phyloP scores from a whole-genome alignment of 2,888 invertebrate species.

The Nephrotoma appendiculata region DNA sequence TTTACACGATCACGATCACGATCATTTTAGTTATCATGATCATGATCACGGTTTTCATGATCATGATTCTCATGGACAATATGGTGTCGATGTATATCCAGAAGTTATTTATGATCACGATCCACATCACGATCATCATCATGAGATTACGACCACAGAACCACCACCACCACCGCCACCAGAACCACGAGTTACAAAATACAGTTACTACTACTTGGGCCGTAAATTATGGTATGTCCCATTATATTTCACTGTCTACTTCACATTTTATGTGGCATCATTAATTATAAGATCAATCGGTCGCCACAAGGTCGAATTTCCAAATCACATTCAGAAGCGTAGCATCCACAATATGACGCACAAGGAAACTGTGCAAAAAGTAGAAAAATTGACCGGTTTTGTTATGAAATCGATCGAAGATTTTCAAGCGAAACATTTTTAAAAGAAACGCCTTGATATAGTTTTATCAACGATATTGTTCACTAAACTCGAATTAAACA shows the following conservation, averaged over 20 bases:
- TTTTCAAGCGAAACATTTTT: constrained; percentile 24
- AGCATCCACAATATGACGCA: constrained; percentile 18
- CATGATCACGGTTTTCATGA: constrained; percentile 18
- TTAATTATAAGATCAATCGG: constrained; percentile 51
- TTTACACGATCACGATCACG: background rate
- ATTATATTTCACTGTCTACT: constrained; percentile 50
- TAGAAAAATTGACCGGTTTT: constrained; percentile 26
- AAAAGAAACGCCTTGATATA: background rate
- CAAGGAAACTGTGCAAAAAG: constrained; percentile 20
- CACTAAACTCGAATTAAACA: background rate
- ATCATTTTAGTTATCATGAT: constrained; percentile 18
- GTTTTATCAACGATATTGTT: background rate
- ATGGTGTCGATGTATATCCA: constrained; percentile 19
- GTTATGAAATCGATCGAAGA: constrained; percentile 28
- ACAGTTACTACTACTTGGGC: constrained; percentile 54
- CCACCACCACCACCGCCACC: constrained; percentile 20
- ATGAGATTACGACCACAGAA: constrained; percentile 22
- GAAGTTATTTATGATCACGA: constrained; percentile 18
- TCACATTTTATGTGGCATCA: constrained; percentile 44
- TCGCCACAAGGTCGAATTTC: constrained; percentile 41
- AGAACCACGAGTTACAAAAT: constrained; percentile 37
- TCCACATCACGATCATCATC: constrained; percentile 17
- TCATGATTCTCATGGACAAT: constrained; percentile 9
- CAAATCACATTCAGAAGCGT: constrained; percentile 27
- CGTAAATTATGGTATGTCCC: constrained; percentile 57